These are phyloP conservation scores for Stegophylla sp. DNA, from an alignment of 2,888 invertebrate species.

Conservation along the genomic window DNA sequence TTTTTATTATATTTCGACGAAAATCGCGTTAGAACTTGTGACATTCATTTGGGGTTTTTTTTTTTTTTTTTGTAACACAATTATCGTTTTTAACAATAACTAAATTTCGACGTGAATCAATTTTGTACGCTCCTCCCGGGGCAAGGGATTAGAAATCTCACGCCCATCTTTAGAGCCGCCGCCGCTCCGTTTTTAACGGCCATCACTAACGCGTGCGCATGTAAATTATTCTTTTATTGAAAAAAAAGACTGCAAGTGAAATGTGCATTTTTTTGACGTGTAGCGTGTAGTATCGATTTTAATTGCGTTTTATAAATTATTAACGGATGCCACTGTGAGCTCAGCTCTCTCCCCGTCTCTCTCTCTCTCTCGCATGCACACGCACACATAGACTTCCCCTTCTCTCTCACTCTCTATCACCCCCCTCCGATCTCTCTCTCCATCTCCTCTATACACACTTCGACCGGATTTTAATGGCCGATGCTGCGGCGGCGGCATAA, in stretches of 20 bases:
- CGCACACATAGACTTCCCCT: too few relatives aligned
- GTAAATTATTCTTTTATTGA: constrained; percentile 11
- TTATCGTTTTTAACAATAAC: too few relatives aligned
- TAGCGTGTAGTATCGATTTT: constrained; percentile 51
- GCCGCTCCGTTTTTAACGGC: not conserved
- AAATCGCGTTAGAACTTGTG: too few relatives aligned
- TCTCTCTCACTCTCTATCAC: not conserved
- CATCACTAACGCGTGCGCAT: not conserved
- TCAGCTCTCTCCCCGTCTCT: constrained; percentile 1
- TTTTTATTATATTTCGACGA: too few relatives aligned
- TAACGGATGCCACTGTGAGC: constrained; percentile 56
- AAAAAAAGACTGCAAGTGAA: constrained; percentile 27
- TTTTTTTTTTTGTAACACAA: too few relatives aligned
- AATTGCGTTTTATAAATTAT: constrained; percentile 55
- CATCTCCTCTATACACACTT: not conserved
- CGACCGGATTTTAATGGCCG: constrained; percentile 58
- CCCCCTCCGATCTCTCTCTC: not conserved
- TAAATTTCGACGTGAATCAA: too few relatives aligned
- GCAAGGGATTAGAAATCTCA: not conserved
- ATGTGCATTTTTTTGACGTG: constrained; percentile 28
- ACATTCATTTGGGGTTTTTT: too few relatives aligned
- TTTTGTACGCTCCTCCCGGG: too few relatives aligned
- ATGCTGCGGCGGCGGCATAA: constrained; percentile 58
- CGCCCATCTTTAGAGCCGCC: not conserved
- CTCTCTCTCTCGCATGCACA: not conserved